Conservation (phyloP, 2,797 vertebrate species). For the Micromesistius poutassou region DNA sequence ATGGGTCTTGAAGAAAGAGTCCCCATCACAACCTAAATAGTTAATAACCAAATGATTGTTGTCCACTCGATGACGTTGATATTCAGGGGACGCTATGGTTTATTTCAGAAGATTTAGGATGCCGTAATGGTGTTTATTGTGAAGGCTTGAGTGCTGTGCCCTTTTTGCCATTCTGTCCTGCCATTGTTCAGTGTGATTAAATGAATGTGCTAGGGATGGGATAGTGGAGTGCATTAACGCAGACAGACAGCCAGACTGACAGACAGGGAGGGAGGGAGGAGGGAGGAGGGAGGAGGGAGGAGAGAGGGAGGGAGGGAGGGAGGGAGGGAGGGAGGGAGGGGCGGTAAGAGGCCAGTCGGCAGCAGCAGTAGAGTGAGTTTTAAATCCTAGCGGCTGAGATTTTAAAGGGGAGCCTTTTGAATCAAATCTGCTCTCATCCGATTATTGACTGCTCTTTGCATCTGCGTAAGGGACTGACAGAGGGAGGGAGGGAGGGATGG, state of each 20-base stretch:
- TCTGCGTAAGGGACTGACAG: slow-evolving; percentile 76
- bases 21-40: not conserved
- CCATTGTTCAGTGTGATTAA: slow-evolving; percentile 67
- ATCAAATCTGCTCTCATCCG: slow-evolving; percentile 80
- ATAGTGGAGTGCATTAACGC: slow-evolving; percentile 61
- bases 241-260: slow-evolving; percentile 20
- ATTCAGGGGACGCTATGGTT: slow-evolving; percentile 10
- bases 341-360: slow-evolving; percentile 43
- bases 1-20: not conserved
- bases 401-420: slow-evolving; percentile 77
- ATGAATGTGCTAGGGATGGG: slow-evolving; percentile 45
- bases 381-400: slow-evolving; percentile 79
- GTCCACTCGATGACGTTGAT: not conserved
- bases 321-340: slow-evolving; percentile 1
- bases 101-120: slow-evolving; percentile 49
- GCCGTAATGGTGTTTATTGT: slow-evolving; percentile 47
- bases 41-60: not conserved
- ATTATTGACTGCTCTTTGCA: slow-evolving; percentile 82
- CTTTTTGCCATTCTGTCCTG: slow-evolving; percentile 57
- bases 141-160: slow-evolving; percentile 36
- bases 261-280: slow-evolving; percentile 7
- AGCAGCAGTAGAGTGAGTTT: slow-evolving; percentile 63
- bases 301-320: slow-evolving; percentile 7
- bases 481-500: slow-evolving; percentile 58
- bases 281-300: slow-evolving; percentile 1